Percentiles rank a stretch among this genome's conserved stretches.
Conservation (phyloP, 2,888 invertebrate species). For the Sceliomorpha sp. region DNA sequence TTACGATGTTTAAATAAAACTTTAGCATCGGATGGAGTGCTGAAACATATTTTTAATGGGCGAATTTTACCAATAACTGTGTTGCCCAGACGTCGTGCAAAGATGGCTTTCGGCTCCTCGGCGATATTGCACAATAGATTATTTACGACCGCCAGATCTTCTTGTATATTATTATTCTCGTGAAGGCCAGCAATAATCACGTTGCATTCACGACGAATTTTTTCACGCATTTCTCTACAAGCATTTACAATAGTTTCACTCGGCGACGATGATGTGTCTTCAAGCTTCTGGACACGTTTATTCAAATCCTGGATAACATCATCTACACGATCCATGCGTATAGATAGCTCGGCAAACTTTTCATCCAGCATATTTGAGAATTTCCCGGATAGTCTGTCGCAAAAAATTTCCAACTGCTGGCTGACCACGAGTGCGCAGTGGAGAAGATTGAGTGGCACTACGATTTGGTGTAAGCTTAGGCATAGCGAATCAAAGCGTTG, state of each 20-base stretch:
- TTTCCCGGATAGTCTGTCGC: not conserved
- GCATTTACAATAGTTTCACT: not conserved
- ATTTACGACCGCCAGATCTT: too few relatives aligned
- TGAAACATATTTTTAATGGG: not conserved
- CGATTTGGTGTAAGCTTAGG: not conserved
- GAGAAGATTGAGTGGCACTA: not conserved
- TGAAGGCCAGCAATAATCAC: not conserved
- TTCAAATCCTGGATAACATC: not conserved
- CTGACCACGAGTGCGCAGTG: not conserved
- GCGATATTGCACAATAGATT: too few relatives aligned
- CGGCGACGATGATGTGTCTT: not conserved
- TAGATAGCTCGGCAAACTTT: not conserved
- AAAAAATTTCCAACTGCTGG: too few relatives aligned
- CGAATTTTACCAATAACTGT: not conserved
- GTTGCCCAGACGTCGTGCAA: not conserved
- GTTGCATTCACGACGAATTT: not conserved
- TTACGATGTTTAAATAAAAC: not conserved
- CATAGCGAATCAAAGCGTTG: not conserved
- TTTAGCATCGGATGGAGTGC: conserved; percentile 1
- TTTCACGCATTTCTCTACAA: conserved; percentile 1
- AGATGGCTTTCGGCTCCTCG: too few relatives aligned
- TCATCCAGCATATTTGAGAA: not conserved
- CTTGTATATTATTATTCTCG: not conserved
- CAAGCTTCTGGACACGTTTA: not conserved
- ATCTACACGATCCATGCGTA: not conserved